Base-by-base conservation (phyloP, 2,888 invertebrate species). In the Osmoderma eremita region DNA sequence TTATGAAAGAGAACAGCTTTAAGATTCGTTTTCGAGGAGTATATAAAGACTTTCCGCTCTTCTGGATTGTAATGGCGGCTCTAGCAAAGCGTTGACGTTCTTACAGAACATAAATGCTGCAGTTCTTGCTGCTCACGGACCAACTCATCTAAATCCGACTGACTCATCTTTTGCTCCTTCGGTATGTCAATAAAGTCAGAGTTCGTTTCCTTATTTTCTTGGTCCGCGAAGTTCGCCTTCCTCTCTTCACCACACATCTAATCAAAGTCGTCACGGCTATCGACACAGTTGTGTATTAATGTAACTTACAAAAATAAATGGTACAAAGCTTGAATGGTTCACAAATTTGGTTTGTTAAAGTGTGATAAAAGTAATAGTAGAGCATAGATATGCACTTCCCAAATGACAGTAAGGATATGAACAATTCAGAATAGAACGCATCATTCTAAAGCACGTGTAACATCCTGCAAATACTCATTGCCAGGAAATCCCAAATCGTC, bases 1-100 rank as follows among this genome's bases (percentile, higher is more conserved):
- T 48, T 48, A 48, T 48, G 48, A 5, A 48, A 15, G 15, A 48
- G 48, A 48, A 48, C 48, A 48, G 48, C 8, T 62, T 20, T 62
- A 42, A 22, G 18, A 36, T 3, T 51, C 45, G 54, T 63, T 48
- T 48, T 17, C 18, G 10, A 48, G 17, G 18, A 17, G 18, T 48
- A 6, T 10, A 17, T 48, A 17, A 15, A 48, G 15, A 48, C 3
- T 17, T 15, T 48, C 48, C 48, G 15, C 48, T 48, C 48, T 48
- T 48, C 48, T 49, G 48, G 48, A 49, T 49, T 5, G 12, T 49
- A 12, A 49, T 49, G 48, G 2, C 17, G 18, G 48, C 18, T 5
- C 48, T 49, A 17, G 18, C 8, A 18, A 49, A 17, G 48, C 18
- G 18, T 6, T 49, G 48, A 17, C 6, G 17, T 49, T 5, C 2